These are phyloP conservation scores for Takifugu bimaculatus DNA, from an alignment of 2,113 vertebrate species.

Conservation along the genomic window DNA sequence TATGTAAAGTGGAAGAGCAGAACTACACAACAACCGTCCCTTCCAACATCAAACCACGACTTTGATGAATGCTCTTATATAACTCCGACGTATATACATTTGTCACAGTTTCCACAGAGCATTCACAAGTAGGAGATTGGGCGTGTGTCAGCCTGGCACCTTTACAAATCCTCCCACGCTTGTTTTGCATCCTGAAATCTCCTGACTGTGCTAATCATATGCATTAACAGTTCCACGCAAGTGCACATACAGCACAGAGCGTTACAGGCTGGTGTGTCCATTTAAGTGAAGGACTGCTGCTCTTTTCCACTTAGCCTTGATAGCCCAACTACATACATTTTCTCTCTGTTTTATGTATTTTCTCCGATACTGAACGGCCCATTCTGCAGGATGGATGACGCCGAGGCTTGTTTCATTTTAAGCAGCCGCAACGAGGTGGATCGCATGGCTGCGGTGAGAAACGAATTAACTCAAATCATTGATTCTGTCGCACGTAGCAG, in stretches of 20 bases:
- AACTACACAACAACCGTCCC: background rate
- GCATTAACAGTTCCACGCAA: constrained; percentile 37
- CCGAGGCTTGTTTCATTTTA: constrained; percentile 94
- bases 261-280: constrained; percentile 10
- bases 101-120: constrained; percentile 25
- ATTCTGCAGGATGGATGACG: constrained; percentile 88
- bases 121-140: constrained; percentile 38
- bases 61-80: constrained; percentile 10
- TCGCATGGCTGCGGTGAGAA: constrained; percentile 90
- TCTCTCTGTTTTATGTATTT: no score
- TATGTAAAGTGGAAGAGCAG: background rate
- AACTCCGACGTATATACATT: constrained; percentile 34
- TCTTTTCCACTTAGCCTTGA: background rate
- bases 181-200: constrained; percentile 50
- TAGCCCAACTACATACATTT: background rate
- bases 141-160: constrained; percentile 41
- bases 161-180: constrained; percentile 62
- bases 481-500: background rate
- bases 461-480: background rate
- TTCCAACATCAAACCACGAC: background rate
- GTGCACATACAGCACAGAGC: constrained; percentile 9
- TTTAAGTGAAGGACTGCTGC: constrained; percentile 4
- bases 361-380: background rate
- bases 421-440: constrained; percentile 95
- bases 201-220: constrained; percentile 46